Evolutionary conservation across 2,888 invertebrate genomes (phyloP).

Genomic region (Endotricha flammealis): DNA sequence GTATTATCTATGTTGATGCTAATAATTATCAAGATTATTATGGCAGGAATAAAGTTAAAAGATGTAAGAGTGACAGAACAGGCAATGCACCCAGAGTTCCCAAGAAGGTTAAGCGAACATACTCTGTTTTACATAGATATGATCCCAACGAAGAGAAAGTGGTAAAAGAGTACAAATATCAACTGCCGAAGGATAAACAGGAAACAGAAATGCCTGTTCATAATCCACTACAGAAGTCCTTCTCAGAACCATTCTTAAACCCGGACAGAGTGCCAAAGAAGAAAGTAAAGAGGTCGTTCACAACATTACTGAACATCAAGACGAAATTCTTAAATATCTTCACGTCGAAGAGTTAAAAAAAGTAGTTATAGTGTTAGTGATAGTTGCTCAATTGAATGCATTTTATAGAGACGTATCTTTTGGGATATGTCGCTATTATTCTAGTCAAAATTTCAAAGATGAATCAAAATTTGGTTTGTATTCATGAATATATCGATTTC

Average conservation of each 20-base stretch:
- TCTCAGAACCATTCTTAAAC: slow-evolving; percentile 63
- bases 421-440: no score
- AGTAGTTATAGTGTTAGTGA: slow-evolving; percentile 24
- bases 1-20: slow-evolving; percentile 62
- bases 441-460: no score
- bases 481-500: no score
- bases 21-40: slow-evolving; percentile 66
- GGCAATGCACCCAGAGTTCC: slow-evolving; percentile 46
- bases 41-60: slow-evolving; percentile 65
- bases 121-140: slow-evolving; percentile 67
- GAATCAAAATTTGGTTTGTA: no score
- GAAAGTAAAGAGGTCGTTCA: slow-evolving; percentile 69
- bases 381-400: slow-evolving; percentile 71
- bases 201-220: slow-evolving; percentile 31
- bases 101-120: slow-evolving; percentile 68
- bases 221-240: slow-evolving; percentile 48
- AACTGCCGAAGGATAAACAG: slow-evolving; percentile 51
- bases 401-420: no score
- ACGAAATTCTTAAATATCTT: slow-evolving; percentile 70
- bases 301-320: slow-evolving; percentile 65
- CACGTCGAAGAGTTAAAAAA: slow-evolving; percentile 57
- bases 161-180: slow-evolving; percentile 69
- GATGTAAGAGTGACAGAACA: slow-evolving; percentile 67
- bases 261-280: slow-evolving; percentile 58
- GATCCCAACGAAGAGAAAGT: slow-evolving; percentile 67